These are phyloP conservation scores for Oryzias melastigma DNA, from an alignment of 2,113 vertebrate genomes.

Conservation along the genomic window DNA sequence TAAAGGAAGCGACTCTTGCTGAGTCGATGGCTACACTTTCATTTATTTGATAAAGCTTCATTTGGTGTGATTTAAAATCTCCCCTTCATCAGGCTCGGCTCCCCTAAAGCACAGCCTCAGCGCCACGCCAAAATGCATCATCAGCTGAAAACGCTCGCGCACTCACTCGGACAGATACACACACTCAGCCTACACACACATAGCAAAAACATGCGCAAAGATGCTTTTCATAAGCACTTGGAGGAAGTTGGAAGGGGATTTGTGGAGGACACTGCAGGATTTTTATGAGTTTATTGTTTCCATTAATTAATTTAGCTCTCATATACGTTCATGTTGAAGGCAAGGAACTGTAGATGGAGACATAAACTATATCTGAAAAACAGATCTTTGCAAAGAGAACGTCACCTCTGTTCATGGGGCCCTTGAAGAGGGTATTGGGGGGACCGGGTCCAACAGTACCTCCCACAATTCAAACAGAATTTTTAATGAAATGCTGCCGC, in stretches of 20 bases:
- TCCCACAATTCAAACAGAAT: too few species aligned
- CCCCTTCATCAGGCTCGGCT: constrained; percentile 61
- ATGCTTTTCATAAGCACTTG: constrained; percentile 45
- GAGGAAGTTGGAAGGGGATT: constrained; percentile 29
- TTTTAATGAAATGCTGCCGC: too few species aligned
- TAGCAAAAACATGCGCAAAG: constrained; percentile 19
- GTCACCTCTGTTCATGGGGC: too few species aligned
- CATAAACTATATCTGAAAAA: too few species aligned
- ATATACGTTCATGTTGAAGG: not conserved
- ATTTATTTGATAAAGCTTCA: constrained; percentile 74
- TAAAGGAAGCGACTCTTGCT: constrained; percentile 62
- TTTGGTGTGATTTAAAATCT: constrained; percentile 73
- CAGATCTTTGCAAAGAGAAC: too few species aligned
- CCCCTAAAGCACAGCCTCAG: constrained; percentile 63
- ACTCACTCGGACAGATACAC: constrained; percentile 11
- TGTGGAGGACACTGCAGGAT: constrained; percentile 5
- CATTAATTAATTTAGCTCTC: not conserved
- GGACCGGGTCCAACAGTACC: too few species aligned
- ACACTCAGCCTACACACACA: constrained; percentile 8
- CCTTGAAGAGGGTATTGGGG: too few species aligned
- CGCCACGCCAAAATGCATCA: constrained; percentile 58
- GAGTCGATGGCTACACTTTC: constrained; percentile 63
- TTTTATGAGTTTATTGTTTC: constrained; percentile 22
- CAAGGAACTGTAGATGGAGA: too few species aligned
- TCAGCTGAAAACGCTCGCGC: constrained; percentile 65